Conservation (phyloP, 2,797 vertebrate species). For the Australoheros facetus region DNA sequence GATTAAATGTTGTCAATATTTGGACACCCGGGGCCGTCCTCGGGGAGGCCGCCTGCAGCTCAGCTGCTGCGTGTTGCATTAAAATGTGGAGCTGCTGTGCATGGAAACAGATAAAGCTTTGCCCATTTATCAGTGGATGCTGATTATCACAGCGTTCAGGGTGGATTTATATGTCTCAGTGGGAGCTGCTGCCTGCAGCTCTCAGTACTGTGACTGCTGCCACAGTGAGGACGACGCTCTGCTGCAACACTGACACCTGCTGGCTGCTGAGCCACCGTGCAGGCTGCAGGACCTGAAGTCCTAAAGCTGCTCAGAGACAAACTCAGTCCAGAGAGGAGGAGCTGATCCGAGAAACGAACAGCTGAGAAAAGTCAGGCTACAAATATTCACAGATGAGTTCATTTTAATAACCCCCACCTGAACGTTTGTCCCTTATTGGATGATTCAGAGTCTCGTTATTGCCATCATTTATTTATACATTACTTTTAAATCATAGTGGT, state of each 20-base stretch:
- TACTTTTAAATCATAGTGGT: not conserved
- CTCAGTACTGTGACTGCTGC: not conserved
- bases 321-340: not conserved
- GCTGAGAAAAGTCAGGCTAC: not conserved
- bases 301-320: not conserved
- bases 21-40: not conserved
- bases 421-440: not conserved
- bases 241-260: slow-evolving; percentile 13
- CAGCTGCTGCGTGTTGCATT: not conserved
- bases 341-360: not conserved
- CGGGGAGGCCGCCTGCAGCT: not conserved
- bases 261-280: not conserved
- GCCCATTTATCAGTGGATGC: not conserved
- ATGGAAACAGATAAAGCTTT: not conserved
- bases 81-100: not conserved
- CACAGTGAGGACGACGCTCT: not conserved
- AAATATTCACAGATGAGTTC: not conserved
- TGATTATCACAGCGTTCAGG: not conserved
- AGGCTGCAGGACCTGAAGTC: not conserved
- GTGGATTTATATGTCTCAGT: not conserved
- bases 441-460: not conserved
- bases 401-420: too few species aligned
- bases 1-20: not conserved
- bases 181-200: not conserved
- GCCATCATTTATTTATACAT: not conserved